Evolutionary conservation across 2,797 vertebrate genomes (phyloP), one percentile per base, ranked within the genome.

Genomic region (Aulostomus chinensis): DNA sequence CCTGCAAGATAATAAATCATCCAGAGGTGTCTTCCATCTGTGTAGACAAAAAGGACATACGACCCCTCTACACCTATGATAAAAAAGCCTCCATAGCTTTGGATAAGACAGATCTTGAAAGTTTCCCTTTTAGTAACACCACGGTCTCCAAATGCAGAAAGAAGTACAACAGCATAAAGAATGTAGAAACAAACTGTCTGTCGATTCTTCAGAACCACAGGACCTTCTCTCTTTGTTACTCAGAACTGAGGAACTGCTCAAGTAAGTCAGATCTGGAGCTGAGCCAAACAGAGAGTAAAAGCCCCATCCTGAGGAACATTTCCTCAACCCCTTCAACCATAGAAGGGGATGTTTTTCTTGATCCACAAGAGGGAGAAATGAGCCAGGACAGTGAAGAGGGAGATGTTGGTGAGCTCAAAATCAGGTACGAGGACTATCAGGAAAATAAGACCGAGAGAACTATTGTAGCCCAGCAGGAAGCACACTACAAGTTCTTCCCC

Each of bases 401-500:
- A 72, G 94, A 96, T 77, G 90, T 96, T 39, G 96, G 93, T 55
- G 96, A 97, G 76, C 92, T 98, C 59, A 98, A 98, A 90, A 96
- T 98, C 86, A 92, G 94, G 66, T 98, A 98, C 42, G 96, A 98
- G 83, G 97, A 97, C 84, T 98, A 98, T 91, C 94, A 97, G 83
- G 96, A 98, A 74, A 95, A 97, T 75, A 97, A 97, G 80, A 91
- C 89, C 0, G 96, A 98, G 76, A 92, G 92, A 68, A 94, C 94
- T 56, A 94, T 93, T 57, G 92, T 93, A 71, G 95, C 94, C 70
- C 97, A 98, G 75, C 96, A 97, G 88, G 94, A 94, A 81, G 94
- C 94, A 8, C 96, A 98, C 86, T 99, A 99, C 69, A 98, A 97
- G 88, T 99, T 99, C 82, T 99, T 99, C 64, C 97, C 97, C 25